phyloP scores from a whole-genome alignment of 2,888 invertebrate genomes.

The Liopterus haemorrhoidalis region DNA sequence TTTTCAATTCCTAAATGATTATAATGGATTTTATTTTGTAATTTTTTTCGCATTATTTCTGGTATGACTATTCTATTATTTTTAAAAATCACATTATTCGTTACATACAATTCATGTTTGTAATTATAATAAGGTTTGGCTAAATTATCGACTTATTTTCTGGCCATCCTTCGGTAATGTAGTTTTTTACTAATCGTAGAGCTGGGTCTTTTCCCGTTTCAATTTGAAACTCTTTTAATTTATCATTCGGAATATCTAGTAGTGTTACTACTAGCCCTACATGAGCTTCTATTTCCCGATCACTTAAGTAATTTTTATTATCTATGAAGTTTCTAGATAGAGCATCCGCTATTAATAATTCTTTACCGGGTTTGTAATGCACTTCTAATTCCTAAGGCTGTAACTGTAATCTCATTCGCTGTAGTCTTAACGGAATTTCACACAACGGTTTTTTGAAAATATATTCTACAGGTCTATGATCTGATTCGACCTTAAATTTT shows the following conservation, averaged over 20 bases:
- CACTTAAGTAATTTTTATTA: conserved; percentile 3
- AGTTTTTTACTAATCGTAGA: no score
- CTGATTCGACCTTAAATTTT: background rate
- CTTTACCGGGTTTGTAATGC: conserved; percentile 9
- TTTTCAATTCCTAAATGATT: conserved; percentile 4
- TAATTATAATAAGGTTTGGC: no score
- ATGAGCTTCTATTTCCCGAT: conserved; percentile 4
- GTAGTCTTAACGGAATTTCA: no score
- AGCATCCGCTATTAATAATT: conserved; percentile 12
- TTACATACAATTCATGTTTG: no score
- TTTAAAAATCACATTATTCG: no score
- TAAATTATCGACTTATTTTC: no score
- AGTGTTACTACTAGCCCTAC: no score
- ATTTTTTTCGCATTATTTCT: conserved; percentile 13
- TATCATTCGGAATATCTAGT: no score
- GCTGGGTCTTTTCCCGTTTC: no score
- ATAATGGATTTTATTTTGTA: conserved; percentile 14
- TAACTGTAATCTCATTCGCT: no score
- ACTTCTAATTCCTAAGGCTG: conserved; percentile 10
- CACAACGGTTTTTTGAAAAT: background rate
- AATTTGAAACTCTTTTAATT: no score
- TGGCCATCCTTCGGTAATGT: no score
- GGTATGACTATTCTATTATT: conserved; percentile 11
- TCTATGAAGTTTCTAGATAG: conserved; percentile 1
- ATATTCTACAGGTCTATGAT: background rate